Conservation (phyloP, 2,797 vertebrate species). For the Sternotherus odoratus region DNA sequence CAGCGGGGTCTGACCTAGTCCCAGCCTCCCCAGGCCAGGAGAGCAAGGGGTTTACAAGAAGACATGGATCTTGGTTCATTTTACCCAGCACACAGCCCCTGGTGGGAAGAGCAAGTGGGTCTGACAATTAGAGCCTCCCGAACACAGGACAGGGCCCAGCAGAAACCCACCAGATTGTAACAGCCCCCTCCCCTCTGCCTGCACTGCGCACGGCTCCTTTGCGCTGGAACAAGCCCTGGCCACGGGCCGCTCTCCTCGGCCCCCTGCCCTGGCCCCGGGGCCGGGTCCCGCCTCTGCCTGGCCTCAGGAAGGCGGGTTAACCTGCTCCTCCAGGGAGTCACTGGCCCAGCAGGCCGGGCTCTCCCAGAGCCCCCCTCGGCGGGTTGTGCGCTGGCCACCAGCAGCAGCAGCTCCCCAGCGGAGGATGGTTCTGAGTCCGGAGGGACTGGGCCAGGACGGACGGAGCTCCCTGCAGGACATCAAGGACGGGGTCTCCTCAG, state of each 20-base stretch:
- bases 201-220: rapidly evolving
- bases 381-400: neutral
- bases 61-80: neutral
- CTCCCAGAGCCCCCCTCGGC: neutral
- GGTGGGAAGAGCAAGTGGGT: neutral
- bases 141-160: neutral
- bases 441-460: no score
- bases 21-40: neutral
- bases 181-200: neutral
- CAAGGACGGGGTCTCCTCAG: neutral
- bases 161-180: neutral
- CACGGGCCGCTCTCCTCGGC: no score
- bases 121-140: neutral
- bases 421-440: neutral
- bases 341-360: neutral
- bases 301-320: no score
- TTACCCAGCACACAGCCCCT: neutral
- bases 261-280: no score
- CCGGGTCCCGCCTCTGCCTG: no score
- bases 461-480: neutral
- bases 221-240: neutral
- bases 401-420: neutral
- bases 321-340: neutral
- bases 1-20: neutral
- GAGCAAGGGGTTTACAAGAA: neutral